These are phyloP conservation scores for Merodon equestris DNA, from an alignment of 2,888 invertebrate genomes.

Conservation along the genomic window DNA sequence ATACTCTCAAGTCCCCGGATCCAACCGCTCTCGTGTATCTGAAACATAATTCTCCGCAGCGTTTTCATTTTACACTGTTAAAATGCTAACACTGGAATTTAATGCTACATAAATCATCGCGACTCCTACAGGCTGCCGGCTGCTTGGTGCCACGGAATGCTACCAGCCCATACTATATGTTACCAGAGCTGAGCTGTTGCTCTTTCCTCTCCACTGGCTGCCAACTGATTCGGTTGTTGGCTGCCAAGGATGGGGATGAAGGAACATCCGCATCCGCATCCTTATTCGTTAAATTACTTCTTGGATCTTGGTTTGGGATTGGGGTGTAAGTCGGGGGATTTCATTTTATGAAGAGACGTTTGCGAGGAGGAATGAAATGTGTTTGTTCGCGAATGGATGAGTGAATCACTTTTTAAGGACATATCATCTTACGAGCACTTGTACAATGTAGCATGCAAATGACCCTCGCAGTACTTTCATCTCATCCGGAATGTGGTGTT, in stretches of 20 bases:
- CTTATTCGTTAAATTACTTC: slow-evolving; percentile 53
- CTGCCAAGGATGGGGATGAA: not conserved
- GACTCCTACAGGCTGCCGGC: slow-evolving; percentile 70
- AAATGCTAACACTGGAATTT: slow-evolving; percentile 71
- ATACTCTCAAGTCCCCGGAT: slow-evolving; percentile 10
- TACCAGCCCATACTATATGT: slow-evolving; percentile 4
- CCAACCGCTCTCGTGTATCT: slow-evolving; percentile 29
- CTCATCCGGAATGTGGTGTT: not conserved
- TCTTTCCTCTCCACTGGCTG: slow-evolving; percentile 11
- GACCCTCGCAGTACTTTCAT: slow-evolving; percentile 21
- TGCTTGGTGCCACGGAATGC: slow-evolving; percentile 16
- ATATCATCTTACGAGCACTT: slow-evolving; percentile 1
- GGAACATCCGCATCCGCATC: slow-evolving; percentile 31
- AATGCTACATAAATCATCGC: slow-evolving; percentile 71
- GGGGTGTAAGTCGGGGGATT: too few species aligned
- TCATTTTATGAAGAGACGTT: slow-evolving; percentile 32
- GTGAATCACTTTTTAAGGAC: slow-evolving; percentile 18
- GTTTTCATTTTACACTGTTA: slow-evolving; percentile 69
- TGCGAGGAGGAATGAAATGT: slow-evolving; percentile 39
- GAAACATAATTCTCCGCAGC: slow-evolving; percentile 60
- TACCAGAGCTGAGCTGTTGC: slow-evolving; percentile 54
- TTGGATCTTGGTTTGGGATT: slow-evolving; percentile 27
- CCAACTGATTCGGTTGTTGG: not conserved
- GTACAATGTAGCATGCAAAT: slow-evolving; percentile 33
- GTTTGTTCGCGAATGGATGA: slow-evolving; percentile 43